A percentile compares a stretch with the other conserved stretches of the same genome.
phyloP scores from a whole-genome alignment of 2,888 invertebrate species.

The Clunio marinus region DNA sequence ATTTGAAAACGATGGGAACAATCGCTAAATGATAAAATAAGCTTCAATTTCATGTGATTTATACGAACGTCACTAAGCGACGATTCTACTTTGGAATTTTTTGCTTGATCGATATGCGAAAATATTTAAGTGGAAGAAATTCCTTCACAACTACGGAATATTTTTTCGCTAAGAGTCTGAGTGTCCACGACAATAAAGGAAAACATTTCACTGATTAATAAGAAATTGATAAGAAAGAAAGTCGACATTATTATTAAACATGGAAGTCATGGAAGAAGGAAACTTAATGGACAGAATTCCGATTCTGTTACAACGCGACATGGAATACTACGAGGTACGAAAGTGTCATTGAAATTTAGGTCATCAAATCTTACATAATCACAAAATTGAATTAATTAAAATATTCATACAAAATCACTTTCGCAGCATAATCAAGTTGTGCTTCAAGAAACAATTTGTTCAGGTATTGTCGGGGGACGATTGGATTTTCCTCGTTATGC shows the following conservation, averaged over 20 bases:
- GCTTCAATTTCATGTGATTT: no score
- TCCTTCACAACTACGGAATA: background rate
- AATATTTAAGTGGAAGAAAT: background rate
- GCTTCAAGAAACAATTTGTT: constrained; percentile 71
- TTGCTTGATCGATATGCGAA: constrained; percentile 1
- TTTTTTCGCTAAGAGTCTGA: no score
- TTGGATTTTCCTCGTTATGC: constrained; percentile 79
- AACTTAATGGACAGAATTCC: constrained; percentile 83
- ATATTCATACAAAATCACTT: no score
- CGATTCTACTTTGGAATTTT: background rate
- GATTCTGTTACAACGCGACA: constrained; percentile 73
- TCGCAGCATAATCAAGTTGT: constrained; percentile 67
- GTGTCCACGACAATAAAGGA: background rate
- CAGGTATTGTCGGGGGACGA: constrained; percentile 74
- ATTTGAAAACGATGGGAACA: no score
- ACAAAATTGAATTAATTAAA: no score
- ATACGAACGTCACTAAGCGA: background rate
- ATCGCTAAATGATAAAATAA: background rate
- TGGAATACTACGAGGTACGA: constrained; percentile 74
- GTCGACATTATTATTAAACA: constrained; percentile 50
- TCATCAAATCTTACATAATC: background rate
- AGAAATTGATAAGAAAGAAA: background rate
- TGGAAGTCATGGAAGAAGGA: constrained; percentile 88
- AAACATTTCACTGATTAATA: background rate
- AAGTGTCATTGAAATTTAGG: background rate